A percentile compares a stretch with the other conserved stretches of the same genome.
Conservation (phyloP, 2,797 vertebrate species). For the Pteropus rufus region DNA sequence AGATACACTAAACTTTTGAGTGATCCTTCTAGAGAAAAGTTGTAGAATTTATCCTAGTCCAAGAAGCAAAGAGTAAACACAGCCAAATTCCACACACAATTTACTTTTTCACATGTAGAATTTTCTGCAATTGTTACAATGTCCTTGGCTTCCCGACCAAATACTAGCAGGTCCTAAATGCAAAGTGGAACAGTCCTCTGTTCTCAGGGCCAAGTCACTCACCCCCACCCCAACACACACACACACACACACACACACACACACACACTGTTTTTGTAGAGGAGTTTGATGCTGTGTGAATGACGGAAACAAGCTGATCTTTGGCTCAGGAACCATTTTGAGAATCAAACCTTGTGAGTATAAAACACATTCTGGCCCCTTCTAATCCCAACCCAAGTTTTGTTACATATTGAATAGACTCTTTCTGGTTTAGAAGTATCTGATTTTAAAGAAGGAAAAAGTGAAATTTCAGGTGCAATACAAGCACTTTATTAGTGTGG, state of each 20-base stretch:
- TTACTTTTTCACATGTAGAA: neutral
- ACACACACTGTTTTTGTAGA: slow-evolving; percentile 43
- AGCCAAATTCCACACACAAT: neutral
- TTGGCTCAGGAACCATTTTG: slow-evolving; percentile 64
- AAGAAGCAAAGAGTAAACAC: slow-evolving; percentile 16
- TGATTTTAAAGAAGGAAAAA: slow-evolving; percentile 1
- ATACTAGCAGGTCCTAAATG: neutral
- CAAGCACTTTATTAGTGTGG: neutral
- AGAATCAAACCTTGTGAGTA: slow-evolving; percentile 69
- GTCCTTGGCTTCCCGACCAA: slow-evolving; percentile 23
- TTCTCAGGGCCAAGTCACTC: neutral
- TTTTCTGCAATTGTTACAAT: neutral
- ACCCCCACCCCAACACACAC: fast-evolving
- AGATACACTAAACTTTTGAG: neutral
- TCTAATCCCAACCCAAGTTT: neutral
- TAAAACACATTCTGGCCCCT: neutral
- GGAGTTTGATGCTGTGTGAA: slow-evolving; percentile 42
- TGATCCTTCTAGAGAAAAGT: neutral
- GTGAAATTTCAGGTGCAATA: neutral
- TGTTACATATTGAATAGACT: neutral
- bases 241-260: fast-evolving
- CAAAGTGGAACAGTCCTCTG: neutral
- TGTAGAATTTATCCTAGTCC: neutral
- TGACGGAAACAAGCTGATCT: neutral
- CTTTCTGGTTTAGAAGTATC: neutral